Evolutionary conservation across 92 coral and sea anemone species (phyloP).

Genomic region (Virgularia gustaviana): DNA sequence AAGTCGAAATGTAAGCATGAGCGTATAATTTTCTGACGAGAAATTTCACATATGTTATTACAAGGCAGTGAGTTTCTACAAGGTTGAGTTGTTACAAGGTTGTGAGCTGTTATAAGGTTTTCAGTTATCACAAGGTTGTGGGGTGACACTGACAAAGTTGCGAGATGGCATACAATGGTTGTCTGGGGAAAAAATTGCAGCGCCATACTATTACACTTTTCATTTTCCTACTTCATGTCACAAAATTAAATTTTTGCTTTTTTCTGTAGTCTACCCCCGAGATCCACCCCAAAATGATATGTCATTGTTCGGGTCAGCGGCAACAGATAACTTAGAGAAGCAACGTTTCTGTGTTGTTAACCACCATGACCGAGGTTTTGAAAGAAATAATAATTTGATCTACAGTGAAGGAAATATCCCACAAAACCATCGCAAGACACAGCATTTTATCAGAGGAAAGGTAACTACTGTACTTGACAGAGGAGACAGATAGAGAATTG

Average conservation of each 20-base stretch:
- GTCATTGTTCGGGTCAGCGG: constrained; percentile 35
- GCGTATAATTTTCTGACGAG: too few species aligned
- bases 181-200: too few species aligned
- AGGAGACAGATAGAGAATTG: too few species aligned
- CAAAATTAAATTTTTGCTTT: background rate
- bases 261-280: constrained; percentile 60
- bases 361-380: constrained; percentile 66
- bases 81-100: too few species aligned
- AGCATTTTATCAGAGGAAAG: constrained; percentile 77
- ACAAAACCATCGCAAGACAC: constrained; percentile 62
- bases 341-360: constrained; percentile 58
- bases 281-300: constrained; percentile 71
- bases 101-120: too few species aligned
- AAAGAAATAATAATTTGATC: constrained; percentile 45
- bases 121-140: too few species aligned
- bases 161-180: too few species aligned
- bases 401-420: constrained; percentile 39
- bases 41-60: background rate
- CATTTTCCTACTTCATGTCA: background rate
- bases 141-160: background rate
- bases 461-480: too few species aligned
- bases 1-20: too few species aligned
- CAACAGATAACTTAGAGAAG: constrained; percentile 39
- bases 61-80: too few species aligned
- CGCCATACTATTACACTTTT: background rate